Conservation (phyloP, 1,140 invertebrate genomes). For the Sipha flava region DNA sequence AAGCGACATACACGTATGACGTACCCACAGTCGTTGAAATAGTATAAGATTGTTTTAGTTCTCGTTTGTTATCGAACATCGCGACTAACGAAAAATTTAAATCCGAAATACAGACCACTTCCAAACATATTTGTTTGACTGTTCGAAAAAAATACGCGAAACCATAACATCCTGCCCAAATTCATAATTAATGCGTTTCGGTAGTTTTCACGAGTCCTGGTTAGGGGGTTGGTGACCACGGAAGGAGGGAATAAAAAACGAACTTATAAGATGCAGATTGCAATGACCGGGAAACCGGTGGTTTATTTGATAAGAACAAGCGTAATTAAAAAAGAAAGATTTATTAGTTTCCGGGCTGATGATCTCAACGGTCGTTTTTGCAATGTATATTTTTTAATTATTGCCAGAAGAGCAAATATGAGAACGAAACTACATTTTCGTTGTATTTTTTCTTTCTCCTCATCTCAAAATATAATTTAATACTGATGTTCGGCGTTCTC, state of each 20-base stretch:
- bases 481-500: conserved; percentile 32
- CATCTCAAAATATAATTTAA: conserved; percentile 32
- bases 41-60: too few species aligned
- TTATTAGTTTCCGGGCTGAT: conserved; percentile 31
- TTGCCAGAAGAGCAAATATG: conserved; percentile 32
- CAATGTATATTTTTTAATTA: conserved; percentile 33
- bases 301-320: conserved; percentile 33
- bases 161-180: background rate
- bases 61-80: too few species aligned
- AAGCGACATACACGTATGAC: too few species aligned
- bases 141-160: background rate
- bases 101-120: background rate
- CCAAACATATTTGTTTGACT: background rate
- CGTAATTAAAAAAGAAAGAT: conserved; percentile 33
- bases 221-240: too few species aligned
- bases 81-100: background rate
- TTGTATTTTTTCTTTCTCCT: conserved; percentile 11
- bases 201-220: background rate
- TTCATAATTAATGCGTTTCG: background rate
- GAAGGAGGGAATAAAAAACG: background rate
- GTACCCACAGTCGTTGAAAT: too few species aligned
- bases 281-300: conserved; percentile 28
- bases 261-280: conserved; percentile 31
- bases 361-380: conserved; percentile 26
- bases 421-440: conserved; percentile 21